These are phyloP conservation scores for Stratiomys singularior DNA, from an alignment of 2,888 invertebrate genomes.

Conservation along the genomic window DNA sequence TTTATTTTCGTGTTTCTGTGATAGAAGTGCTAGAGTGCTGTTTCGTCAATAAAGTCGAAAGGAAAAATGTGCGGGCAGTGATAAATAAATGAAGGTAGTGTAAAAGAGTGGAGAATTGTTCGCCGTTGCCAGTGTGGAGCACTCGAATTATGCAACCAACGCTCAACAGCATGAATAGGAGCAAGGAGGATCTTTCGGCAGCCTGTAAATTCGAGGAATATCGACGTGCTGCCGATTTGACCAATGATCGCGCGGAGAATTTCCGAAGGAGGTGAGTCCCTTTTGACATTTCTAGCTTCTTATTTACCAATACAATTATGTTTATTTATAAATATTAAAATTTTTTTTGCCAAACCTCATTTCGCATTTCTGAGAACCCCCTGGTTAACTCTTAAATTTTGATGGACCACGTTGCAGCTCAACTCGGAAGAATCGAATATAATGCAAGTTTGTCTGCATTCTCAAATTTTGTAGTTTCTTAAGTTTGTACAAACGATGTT, in stretches of 20 bases:
- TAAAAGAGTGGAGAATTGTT: conserved; percentile 27
- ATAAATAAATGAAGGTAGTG: background rate
- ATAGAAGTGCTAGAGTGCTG: conserved; percentile 24
- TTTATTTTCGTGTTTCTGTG: conserved; percentile 29
- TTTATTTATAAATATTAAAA: too few species aligned
- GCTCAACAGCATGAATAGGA: conserved; percentile 62
- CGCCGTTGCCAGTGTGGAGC: background rate
- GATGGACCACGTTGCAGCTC: too few species aligned
- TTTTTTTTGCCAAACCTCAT: background rate
- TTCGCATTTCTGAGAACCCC: background rate
- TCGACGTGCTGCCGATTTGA: conserved; percentile 53
- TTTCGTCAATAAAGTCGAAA: conserved; percentile 6
- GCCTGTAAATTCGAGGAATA: conserved; percentile 57
- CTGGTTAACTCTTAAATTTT: too few species aligned
- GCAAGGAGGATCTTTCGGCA: conserved; percentile 63
- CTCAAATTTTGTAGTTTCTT: too few species aligned
- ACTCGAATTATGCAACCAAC: conserved; percentile 61
- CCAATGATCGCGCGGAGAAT: conserved; percentile 62
- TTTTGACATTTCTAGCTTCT: background rate
- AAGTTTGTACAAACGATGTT: too few species aligned
- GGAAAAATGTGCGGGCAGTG: conserved; percentile 13
- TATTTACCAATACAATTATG: too few species aligned
- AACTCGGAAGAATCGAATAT: too few species aligned
- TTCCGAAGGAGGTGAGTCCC: conserved; percentile 60
- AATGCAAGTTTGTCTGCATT: too few species aligned